Percentiles rank a stretch among this genome's conserved stretches.
Evolutionary conservation across 2,888 invertebrate genomes (phyloP).

Genomic region (Kryphioiulus occultus): DNA sequence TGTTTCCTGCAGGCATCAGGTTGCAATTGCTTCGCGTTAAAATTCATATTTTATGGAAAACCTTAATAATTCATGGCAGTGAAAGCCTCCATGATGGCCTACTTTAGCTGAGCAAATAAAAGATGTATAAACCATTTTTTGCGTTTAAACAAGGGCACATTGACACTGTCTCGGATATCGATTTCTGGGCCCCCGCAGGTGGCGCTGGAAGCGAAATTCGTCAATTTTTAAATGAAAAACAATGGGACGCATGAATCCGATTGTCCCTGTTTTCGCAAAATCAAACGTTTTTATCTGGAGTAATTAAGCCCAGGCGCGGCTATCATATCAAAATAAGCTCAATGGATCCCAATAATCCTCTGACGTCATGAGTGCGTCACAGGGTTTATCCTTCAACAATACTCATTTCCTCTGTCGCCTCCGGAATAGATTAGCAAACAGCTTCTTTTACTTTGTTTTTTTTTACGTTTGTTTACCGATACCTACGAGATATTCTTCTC

Average conservation of each 20-base stretch:
- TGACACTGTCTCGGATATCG: conserved; percentile 20
- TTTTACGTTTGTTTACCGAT: background rate
- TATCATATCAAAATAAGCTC: background rate
- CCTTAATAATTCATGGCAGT: background rate
- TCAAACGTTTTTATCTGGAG: background rate
- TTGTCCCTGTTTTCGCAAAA: background rate
- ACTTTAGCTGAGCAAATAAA: background rate
- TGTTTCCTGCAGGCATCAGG: background rate
- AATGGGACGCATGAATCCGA: background rate
- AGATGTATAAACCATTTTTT: background rate
- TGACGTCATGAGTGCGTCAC: conserved; percentile 28
- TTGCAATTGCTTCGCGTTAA: background rate
- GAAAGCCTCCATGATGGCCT: background rate
- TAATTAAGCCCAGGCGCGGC: conserved; percentile 2
- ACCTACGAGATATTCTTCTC: background rate
- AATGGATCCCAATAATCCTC: background rate
- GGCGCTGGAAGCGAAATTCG: background rate
- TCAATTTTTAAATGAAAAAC: background rate
- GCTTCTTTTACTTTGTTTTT: background rate
- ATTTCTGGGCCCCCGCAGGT: background rate
- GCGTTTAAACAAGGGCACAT: background rate
- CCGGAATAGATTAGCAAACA: background rate
- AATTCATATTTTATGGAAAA: background rate
- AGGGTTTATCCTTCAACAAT: background rate
- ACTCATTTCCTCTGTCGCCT: conserved; percentile 26